These are phyloP conservation scores for Oncopeltus fasciatus DNA, from an alignment of 1,140 invertebrate genomes.

Conservation along the genomic window DNA sequence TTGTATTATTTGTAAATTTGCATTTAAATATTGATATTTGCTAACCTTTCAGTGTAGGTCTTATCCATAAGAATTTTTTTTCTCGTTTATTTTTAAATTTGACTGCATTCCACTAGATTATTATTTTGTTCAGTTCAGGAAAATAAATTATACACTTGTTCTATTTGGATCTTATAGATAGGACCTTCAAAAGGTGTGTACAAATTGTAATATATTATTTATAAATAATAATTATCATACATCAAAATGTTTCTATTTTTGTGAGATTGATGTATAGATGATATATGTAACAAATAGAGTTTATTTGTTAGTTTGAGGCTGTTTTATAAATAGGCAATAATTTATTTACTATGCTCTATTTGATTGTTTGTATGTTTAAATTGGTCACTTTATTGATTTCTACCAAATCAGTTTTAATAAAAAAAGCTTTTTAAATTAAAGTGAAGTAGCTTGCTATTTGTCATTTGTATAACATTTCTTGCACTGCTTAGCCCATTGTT, in stretches of 20 bases:
- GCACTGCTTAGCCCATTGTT: slow-evolving; percentile 3
- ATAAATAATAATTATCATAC: slow-evolving; percentile 1
- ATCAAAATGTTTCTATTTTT: slow-evolving; percentile 9
- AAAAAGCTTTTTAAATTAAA: background rate
- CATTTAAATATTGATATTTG: too few relatives aligned
- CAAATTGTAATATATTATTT: slow-evolving; percentile 8
- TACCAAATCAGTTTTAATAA: background rate
- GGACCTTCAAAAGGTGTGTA: background rate
- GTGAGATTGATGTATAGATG: slow-evolving; percentile 5
- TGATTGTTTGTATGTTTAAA: too few relatives aligned
- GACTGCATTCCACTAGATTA: background rate
- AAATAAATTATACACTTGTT: background rate
- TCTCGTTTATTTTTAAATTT: background rate
- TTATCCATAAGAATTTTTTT: too few relatives aligned
- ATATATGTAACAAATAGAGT: slow-evolving; percentile 1
- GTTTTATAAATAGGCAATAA: slow-evolving; percentile 4
- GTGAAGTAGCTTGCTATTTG: too few relatives aligned
- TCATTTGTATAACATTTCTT: too few relatives aligned
- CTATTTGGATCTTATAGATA: background rate
- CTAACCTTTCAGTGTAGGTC: too few relatives aligned
- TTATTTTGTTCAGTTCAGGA: background rate
- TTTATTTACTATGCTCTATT: slow-evolving; percentile 1
- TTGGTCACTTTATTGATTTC: too few relatives aligned
- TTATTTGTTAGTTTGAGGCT: slow-evolving; percentile 7
- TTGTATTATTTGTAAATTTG: too few relatives aligned